A percentile compares a stretch with the other conserved stretches of the same genome.
Conservation (phyloP, 2,888 invertebrate species). For the Zygaena filipendulae region DNA sequence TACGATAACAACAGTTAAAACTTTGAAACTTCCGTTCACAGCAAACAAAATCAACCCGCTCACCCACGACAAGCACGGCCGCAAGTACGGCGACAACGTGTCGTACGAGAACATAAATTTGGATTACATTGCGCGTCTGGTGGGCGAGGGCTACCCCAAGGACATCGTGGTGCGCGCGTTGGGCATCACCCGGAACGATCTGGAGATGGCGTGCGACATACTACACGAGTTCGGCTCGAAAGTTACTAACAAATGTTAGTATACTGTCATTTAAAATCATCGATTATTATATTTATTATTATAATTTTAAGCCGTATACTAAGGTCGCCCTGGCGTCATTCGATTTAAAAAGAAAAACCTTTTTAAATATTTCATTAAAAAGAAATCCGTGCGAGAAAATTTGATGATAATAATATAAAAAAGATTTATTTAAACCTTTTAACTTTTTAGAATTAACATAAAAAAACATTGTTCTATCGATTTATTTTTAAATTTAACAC, state of each 20-base stretch:
- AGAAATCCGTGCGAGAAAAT: too few relatives aligned
- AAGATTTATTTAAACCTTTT: too few relatives aligned
- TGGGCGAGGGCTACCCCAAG: slow-evolving; percentile 90
- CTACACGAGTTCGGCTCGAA: slow-evolving; percentile 86
- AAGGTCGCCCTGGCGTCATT: slow-evolving; percentile 7
- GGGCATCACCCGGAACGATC: slow-evolving; percentile 91
- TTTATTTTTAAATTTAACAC: too few relatives aligned
- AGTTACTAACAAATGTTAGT: slow-evolving; percentile 48
- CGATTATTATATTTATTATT: too few relatives aligned
- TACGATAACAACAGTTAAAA: too few relatives aligned
- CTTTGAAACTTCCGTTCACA: too few relatives aligned
- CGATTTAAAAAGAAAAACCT: slow-evolving; percentile 5
- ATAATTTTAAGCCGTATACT: slow-evolving; percentile 4
- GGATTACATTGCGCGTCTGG: slow-evolving; percentile 89
- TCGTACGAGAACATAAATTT: slow-evolving; percentile 91
- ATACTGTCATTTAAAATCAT: too few relatives aligned
- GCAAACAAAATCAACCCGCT: slow-evolving; percentile 61
- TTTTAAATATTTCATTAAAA: too few relatives aligned
- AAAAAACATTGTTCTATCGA: too few relatives aligned
- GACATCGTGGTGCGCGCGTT: slow-evolving; percentile 92
- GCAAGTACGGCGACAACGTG: slow-evolving; percentile 62
- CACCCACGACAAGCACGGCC: slow-evolving; percentile 59
- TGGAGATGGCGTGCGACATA: slow-evolving; percentile 96
- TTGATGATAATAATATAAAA: too few relatives aligned
- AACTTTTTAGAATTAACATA: too few relatives aligned